A percentile compares a stretch with the other conserved stretches of the same genome.
phyloP scores from a whole-genome alignment of 2,888 invertebrate species.

The Cerastis rubricosa region DNA sequence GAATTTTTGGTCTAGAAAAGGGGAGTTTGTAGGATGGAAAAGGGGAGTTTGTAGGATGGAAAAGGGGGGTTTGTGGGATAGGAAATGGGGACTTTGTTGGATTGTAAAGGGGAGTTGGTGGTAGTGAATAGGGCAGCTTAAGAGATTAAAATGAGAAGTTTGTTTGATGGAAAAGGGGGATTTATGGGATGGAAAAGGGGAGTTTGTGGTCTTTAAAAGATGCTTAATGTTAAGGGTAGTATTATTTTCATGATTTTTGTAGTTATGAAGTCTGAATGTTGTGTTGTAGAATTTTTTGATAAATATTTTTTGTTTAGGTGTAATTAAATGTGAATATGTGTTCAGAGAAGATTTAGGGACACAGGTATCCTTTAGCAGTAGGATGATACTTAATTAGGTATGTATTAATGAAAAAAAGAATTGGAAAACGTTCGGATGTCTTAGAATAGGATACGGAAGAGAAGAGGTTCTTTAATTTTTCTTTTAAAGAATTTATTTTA shows the following conservation, averaged over 20 bases:
- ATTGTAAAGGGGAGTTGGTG: not conserved
- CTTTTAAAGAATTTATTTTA: not conserved
- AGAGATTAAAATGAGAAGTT: not conserved
- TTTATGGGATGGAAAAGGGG: not conserved
- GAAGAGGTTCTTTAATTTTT: not conserved
- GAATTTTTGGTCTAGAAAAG: not conserved
- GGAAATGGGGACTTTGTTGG: not conserved
- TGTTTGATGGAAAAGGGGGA: not conserved
- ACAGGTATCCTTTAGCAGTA: not conserved
- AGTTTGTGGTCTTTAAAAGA: not conserved
- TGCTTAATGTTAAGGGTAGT: not conserved
- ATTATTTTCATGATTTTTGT: not conserved
- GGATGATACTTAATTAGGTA: no score
- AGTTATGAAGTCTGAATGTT: slow-evolving; percentile 8
- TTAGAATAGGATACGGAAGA: no score
- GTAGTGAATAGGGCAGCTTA: no score
- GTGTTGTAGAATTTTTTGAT: not conserved
- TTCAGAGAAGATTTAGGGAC: not conserved
- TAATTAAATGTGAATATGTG: not conserved
- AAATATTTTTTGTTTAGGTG: not conserved
- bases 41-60: not conserved
- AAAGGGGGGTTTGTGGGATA: not conserved
- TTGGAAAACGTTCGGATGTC: not conserved
- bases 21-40: not conserved
- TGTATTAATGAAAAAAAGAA: not conserved